phyloP scores from a whole-genome alignment of 53 echinoderm and acorn worm species.

The Mesocentrotus franciscanus region DNA sequence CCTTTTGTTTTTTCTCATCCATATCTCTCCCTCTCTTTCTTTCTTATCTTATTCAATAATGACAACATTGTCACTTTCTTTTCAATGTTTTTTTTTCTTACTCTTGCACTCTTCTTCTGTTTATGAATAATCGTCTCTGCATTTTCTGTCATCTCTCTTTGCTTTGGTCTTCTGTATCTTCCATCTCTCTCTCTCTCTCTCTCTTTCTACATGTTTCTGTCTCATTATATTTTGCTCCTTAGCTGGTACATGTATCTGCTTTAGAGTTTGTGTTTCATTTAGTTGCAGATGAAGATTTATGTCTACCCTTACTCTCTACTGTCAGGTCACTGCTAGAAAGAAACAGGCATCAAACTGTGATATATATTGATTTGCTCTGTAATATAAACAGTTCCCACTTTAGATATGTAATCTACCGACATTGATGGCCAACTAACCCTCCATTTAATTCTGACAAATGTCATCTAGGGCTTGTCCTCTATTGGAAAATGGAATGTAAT shows the following conservation, averaged over 20 bases:
- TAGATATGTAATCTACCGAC: not conserved
- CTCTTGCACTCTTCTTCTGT: too few relatives aligned
- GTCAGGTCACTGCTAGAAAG: not conserved
- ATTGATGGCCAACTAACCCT: conserved; percentile 25
- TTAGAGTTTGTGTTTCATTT: not conserved
- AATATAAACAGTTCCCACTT: conserved; percentile 31
- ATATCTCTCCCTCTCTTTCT: not conserved
- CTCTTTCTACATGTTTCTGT: too few relatives aligned
- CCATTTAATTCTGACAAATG: conserved; percentile 23
- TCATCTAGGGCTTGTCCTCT: conserved; percentile 21
- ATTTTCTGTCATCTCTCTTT: not conserved
- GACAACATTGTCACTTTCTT: too few relatives aligned
- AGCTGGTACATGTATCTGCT: not conserved
- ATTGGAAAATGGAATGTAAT: conserved; percentile 50
- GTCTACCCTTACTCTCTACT: not conserved
- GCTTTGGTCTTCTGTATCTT: not conserved
- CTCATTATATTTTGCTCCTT: not conserved
- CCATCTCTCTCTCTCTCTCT: not conserved
- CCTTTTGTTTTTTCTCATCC: too few relatives aligned
- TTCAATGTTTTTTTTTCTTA: too few relatives aligned
- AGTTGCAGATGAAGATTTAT: not conserved
- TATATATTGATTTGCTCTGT: conserved; percentile 14
- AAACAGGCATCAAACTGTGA: not conserved
- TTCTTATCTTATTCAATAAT: not conserved
- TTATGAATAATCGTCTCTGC: not conserved